These are phyloP conservation scores for Zaprionus gabonicus DNA, from an alignment of 1,140 invertebrate species.

Conservation along the genomic window DNA sequence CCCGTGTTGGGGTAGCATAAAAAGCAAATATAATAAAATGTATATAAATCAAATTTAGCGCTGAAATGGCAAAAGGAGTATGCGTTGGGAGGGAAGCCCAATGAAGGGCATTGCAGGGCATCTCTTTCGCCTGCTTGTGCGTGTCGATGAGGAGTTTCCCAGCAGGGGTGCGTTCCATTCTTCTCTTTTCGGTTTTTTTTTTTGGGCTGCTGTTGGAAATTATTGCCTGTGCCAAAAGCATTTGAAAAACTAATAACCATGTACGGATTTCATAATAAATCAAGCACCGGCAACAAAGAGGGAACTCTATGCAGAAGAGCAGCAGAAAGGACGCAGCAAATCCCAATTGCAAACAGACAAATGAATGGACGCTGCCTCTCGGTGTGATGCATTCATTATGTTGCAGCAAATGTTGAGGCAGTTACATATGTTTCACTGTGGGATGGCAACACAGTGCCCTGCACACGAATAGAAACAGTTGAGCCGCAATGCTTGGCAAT, in stretches of 20 bases:
- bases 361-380: constrained; percentile 46
- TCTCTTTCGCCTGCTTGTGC: constrained; percentile 20
- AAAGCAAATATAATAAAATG: constrained; percentile 78
- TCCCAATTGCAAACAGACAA: constrained; percentile 71
- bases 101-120: neutral
- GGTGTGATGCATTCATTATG: constrained; percentile 54
- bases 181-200: neutral
- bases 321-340: constrained; percentile 28
- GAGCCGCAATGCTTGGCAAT: constrained; percentile 17
- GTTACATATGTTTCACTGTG: constrained; percentile 67
- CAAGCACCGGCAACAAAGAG: constrained; percentile 44
- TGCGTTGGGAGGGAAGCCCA: neutral
- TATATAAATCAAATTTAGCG: constrained; percentile 82
- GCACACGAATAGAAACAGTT: constrained; percentile 22
- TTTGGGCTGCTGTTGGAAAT: constrained; percentile 46
- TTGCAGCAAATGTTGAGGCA: constrained; percentile 54
- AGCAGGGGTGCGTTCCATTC: constrained; percentile 64
- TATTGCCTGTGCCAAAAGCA: constrained; percentile 63
- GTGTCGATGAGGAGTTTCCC: constrained; percentile 39
- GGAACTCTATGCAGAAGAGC: constrained; percentile 4
- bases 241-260: constrained; percentile 79
- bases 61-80: constrained; percentile 70
- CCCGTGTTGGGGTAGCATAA: constrained; percentile 34
- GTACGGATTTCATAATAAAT: constrained; percentile 81
- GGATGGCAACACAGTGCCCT: constrained; percentile 30